Evolutionary conservation across 2,797 vertebrate species (phyloP).

Genomic region (Amazona ochrocephala): DNA sequence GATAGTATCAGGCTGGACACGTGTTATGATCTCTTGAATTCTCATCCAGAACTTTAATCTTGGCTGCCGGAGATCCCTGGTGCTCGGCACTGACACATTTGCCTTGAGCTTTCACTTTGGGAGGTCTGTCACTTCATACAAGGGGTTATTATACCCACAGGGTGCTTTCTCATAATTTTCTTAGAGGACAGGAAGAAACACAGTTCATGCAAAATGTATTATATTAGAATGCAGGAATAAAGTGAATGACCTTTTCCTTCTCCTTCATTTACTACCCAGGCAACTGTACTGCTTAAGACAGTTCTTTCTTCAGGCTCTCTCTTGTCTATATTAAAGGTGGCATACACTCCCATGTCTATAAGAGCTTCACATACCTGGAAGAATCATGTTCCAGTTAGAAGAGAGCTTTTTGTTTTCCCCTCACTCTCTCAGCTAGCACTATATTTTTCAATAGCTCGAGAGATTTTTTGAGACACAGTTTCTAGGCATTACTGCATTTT

Average conservation of each 20-base stretch:
- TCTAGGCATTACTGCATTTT: not conserved
- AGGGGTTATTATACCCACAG: not conserved
- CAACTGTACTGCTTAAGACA: not conserved
- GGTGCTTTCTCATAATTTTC: not conserved
- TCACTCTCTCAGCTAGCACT: not conserved
- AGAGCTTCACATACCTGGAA: not conserved
- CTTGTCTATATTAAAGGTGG: not conserved
- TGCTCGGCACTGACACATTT: not conserved
- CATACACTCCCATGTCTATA: not conserved
- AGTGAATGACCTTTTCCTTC: not conserved
- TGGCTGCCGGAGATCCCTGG: not conserved
- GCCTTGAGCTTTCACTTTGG: not conserved
- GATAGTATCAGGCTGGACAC: constrained; percentile 24
- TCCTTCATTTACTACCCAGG: not conserved
- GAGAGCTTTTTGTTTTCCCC: accelerated
- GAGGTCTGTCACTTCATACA: not conserved
- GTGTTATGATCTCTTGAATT: not conserved
- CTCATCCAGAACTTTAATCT: not conserved
- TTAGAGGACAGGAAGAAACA: not conserved
- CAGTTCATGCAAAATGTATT: not conserved
- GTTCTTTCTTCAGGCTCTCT: not conserved
- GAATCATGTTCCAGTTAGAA: not conserved
- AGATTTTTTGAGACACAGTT: not conserved
- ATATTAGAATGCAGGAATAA: not conserved
- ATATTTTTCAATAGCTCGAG: not conserved